Conservation (phyloP, 2,113 vertebrate genomes). For the Cercopithecus mona region DNA sequence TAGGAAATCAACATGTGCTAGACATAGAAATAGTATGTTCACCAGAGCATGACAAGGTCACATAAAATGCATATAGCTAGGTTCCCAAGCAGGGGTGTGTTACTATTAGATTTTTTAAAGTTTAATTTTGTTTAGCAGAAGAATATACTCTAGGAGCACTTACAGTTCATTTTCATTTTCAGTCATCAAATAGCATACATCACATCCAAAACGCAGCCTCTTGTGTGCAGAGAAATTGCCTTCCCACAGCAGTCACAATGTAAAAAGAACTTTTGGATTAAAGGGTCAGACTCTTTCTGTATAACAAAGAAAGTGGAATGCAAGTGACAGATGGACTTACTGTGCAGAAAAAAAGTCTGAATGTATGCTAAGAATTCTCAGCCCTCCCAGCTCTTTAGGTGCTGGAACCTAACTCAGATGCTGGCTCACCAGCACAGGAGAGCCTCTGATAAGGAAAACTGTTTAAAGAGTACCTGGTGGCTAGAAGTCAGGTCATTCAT, state of each 20-base stretch:
- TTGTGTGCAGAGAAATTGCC: background rate
- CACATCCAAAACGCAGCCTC: background rate
- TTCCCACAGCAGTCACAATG: background rate
- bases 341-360: background rate
- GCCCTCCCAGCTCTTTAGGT: background rate
- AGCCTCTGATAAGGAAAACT: background rate
- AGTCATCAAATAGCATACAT: background rate
- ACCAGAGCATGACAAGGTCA: background rate
- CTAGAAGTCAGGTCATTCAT: background rate
- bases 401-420: background rate
- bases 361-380: background rate
- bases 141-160: background rate
- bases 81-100: background rate
- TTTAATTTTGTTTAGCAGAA: background rate
- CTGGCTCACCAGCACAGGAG: background rate
- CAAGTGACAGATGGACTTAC: constrained; percentile 42
- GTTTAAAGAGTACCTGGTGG: background rate
- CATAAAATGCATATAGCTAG: background rate
- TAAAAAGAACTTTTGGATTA: background rate
- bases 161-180: constrained; percentile 19
- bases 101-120: background rate
- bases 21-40: background rate
- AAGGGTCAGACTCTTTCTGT: constrained; percentile 28
- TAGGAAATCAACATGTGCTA: background rate
- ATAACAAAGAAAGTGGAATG: background rate